phyloP scores from a whole-genome alignment of 2,113 vertebrate species.

The Antennarius striatus region DNA sequence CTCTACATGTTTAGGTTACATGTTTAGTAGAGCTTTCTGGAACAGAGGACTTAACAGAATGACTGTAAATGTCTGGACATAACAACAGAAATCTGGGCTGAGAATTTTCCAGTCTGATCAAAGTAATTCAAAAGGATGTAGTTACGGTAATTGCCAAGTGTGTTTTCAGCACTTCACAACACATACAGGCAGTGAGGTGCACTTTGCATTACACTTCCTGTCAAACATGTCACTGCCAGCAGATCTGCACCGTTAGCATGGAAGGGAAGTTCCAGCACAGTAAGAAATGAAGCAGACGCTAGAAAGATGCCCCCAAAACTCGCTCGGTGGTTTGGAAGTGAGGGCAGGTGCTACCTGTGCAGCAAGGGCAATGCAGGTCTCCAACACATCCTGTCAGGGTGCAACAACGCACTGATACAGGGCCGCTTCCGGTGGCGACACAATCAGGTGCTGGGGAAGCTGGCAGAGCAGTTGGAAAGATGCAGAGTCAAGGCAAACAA shows the following conservation, averaged over 20 bases:
- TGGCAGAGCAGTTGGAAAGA: no score
- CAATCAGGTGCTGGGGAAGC: no score
- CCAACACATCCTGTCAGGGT: no score
- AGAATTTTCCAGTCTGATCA: slow-evolving; percentile 2
- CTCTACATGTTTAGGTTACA: neutral
- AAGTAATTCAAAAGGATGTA: neutral
- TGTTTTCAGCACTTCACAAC: neutral
- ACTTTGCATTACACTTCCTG: neutral
- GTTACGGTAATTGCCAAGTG: neutral
- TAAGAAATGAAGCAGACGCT: slow-evolving; percentile 7
- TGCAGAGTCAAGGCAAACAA: no score
- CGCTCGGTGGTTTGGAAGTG: no score
- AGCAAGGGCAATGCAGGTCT: no score
- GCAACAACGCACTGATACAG: no score
- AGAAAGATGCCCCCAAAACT: no score
- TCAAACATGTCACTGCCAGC: neutral
- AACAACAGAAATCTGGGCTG: neutral
- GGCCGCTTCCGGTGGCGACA: no score
- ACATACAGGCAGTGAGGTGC: rapidly evolving
- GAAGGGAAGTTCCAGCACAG: neutral
- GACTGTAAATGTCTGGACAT: neutral
- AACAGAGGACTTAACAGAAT: neutral
- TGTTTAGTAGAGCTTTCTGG: slow-evolving; percentile 10
- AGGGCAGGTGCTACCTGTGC: no score
- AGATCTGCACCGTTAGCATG: neutral